A percentile compares a stretch with the other conserved stretches of the same genome.
phyloP scores from a whole-genome alignment of 2,797 vertebrate genomes.

The Microctenopoma steveboyesi region DNA sequence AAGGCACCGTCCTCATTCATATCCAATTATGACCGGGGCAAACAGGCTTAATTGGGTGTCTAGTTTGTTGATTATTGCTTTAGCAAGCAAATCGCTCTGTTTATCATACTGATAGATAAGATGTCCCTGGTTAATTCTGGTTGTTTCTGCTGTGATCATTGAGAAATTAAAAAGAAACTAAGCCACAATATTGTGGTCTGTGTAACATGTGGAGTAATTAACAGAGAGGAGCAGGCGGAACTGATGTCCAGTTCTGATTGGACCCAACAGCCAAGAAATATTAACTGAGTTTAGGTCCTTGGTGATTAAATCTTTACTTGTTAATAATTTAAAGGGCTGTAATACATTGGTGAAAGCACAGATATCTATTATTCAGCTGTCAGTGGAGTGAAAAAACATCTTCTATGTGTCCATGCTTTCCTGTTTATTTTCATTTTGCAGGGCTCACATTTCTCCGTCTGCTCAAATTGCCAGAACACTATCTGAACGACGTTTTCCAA shows the following conservation, averaged over 20 bases:
- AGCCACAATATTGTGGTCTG: background rate
- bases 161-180: constrained; percentile 54
- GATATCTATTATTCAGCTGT: too few relatives aligned
- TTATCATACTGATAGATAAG: constrained; percentile 37
- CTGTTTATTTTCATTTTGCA: too few relatives aligned
- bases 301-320: background rate
- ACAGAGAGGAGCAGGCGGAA: background rate
- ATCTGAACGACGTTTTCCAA: background rate
- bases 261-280: constrained; percentile 1
- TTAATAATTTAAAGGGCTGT: background rate
- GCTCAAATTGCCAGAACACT: constrained; percentile 16
- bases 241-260: constrained; percentile 26
- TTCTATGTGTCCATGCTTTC: too few relatives aligned
- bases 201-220: constrained; percentile 30
- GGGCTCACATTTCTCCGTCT: constrained; percentile 13
- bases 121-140: constrained; percentile 33
- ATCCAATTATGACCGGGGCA: constrained; percentile 60
- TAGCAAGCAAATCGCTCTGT: constrained; percentile 28
- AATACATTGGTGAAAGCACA: too few relatives aligned
- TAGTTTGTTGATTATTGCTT: constrained; percentile 54
- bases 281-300: background rate
- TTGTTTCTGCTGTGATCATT: constrained; percentile 30
- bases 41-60: constrained; percentile 53
- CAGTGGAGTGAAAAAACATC: too few relatives aligned
- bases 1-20: constrained; percentile 25